phyloP scores from a whole-genome alignment of 2,797 vertebrate genomes.

The Sitta carolinensis region DNA sequence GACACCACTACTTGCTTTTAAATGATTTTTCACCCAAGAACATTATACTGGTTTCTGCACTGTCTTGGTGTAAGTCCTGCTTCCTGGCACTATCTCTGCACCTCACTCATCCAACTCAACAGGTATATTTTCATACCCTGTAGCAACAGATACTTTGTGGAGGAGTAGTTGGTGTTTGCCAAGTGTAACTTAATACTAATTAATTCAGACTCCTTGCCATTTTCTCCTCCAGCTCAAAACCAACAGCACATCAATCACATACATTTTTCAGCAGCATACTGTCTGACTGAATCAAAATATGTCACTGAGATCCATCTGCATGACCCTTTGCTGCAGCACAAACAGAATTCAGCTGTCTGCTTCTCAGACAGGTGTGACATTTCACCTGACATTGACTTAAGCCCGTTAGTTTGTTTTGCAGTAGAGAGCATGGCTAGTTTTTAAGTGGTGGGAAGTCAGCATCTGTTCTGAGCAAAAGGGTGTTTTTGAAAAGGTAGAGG shows the following conservation, averaged over 20 bases:
- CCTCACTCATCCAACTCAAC: background rate
- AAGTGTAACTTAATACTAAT: background rate
- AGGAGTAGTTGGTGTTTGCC: background rate
- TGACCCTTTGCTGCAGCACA: background rate
- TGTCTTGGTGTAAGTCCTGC: background rate
- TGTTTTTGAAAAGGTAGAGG: background rate
- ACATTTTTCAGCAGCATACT: background rate
- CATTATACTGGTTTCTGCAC: background rate
- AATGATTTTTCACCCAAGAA: background rate
- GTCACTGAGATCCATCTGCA: background rate
- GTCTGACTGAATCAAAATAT: background rate
- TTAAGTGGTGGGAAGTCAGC: background rate
- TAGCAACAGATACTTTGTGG: background rate
- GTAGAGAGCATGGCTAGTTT: background rate
- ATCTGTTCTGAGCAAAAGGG: background rate
- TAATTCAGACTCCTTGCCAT: background rate
- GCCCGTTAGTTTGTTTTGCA: background rate
- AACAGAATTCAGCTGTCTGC: background rate
- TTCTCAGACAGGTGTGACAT: background rate
- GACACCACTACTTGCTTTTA: background rate
- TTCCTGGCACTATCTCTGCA: background rate
- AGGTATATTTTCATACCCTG: conserved; percentile 11
- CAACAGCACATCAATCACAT: background rate
- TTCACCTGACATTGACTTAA: background rate
- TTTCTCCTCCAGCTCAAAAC: conserved; percentile 11